phyloP scores from a whole-genome alignment of 1,140 invertebrate genomes.

The Leptonema lineaticorne region DNA sequence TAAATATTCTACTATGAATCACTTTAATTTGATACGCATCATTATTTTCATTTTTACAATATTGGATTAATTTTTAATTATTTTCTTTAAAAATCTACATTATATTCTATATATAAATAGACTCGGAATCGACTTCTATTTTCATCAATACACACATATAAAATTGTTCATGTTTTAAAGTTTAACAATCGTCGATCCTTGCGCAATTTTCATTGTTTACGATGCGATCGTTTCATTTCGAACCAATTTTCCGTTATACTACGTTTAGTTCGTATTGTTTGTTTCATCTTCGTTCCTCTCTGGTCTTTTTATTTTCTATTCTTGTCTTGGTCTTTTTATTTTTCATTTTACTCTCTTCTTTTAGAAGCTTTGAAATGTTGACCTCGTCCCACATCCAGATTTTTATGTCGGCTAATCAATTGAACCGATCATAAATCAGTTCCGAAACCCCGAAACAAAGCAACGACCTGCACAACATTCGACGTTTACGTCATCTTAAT shows the following conservation, averaged over 20 bases:
- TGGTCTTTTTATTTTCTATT: neutral
- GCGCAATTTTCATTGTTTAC: neutral
- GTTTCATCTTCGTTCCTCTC: neutral
- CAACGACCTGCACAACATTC: neutral
- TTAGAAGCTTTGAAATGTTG: neutral
- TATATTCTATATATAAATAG: too few species aligned
- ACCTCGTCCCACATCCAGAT: slow-evolving; percentile 1
- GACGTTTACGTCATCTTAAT: neutral
- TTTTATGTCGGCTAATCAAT: neutral
- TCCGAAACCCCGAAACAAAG: neutral
- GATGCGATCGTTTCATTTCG: neutral
- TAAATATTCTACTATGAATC: neutral
- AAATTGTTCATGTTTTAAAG: neutral
- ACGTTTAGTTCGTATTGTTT: neutral
- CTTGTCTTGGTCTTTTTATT: neutral
- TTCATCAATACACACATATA: neutral
- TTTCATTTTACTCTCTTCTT: neutral
- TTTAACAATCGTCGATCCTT: neutral
- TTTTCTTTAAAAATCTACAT: too few species aligned
- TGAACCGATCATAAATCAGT: neutral
- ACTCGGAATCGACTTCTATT: neutral
- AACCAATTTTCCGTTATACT: neutral
- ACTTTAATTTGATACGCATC: too few species aligned
- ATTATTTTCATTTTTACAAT: too few species aligned
- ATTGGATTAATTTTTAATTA: too few species aligned